Evolutionary conservation across 2,797 vertebrate genomes (phyloP).

Genomic region (Pyrocephalus nanus): DNA sequence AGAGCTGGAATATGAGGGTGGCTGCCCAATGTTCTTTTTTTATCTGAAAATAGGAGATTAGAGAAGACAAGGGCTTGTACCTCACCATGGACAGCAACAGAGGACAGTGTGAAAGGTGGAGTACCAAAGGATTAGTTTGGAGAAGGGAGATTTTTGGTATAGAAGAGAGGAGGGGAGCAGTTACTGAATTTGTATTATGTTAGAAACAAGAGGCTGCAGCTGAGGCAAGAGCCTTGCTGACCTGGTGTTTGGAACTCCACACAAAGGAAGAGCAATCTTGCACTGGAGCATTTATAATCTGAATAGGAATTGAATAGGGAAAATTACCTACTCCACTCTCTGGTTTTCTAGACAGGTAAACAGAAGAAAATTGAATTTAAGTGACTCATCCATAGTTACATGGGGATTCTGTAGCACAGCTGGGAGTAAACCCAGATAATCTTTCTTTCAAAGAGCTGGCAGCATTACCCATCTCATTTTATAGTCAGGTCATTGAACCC

Average conservation of each 20-base stretch:
- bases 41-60: not conserved
- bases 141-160: not conserved
- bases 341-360: constrained; percentile 33
- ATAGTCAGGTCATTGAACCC: constrained; percentile 12
- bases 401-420: constrained; percentile 12
- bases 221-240: not conserved
- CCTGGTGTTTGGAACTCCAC: not conserved
- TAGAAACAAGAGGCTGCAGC: not conserved
- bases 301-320: not conserved
- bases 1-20: not conserved
- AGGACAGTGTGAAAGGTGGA: not conserved
- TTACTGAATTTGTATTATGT: not conserved
- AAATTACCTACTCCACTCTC: not conserved
- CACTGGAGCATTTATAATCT: not conserved
- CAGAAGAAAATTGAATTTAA: constrained; percentile 46
- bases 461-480: constrained; percentile 23
- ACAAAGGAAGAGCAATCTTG: not conserved
- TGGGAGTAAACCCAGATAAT: constrained; percentile 42
- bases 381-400: not conserved
- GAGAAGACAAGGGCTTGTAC: not conserved
- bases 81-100: not conserved
- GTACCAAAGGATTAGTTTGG: not conserved
- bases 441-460: constrained; percentile 25
- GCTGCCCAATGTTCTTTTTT: not conserved
- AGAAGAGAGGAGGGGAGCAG: not conserved